These are phyloP conservation scores for Micrastur ruficollis DNA, from an alignment of 2,797 vertebrate genomes.

Conservation along the genomic window DNA sequence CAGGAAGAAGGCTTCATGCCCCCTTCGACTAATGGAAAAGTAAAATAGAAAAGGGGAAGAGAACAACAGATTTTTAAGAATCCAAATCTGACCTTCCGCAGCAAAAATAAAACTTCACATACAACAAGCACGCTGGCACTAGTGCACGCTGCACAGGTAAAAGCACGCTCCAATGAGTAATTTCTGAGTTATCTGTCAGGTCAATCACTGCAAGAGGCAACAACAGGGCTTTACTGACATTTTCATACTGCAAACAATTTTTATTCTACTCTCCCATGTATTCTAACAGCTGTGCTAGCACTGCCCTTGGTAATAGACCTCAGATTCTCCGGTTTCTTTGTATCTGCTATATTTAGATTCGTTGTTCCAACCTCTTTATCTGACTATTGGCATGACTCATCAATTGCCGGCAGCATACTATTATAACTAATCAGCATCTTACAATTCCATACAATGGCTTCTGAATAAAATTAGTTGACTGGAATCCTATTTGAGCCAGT, in stretches of 20 bases:
- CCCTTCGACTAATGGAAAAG: not conserved
- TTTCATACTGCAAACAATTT: not conserved
- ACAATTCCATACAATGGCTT: not conserved
- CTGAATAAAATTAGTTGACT: not conserved
- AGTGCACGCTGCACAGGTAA: not conserved
- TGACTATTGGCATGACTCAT: not conserved
- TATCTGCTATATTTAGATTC: not conserved
- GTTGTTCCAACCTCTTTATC: conserved; percentile 7
- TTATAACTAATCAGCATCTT: conserved; percentile 37
- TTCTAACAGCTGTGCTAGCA: not conserved
- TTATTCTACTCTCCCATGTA: not conserved
- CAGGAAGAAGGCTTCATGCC: not conserved
- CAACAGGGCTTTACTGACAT: not conserved
- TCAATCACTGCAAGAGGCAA: not conserved
- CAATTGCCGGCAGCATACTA: not conserved
- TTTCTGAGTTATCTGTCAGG: not conserved
- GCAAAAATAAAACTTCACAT: not conserved
- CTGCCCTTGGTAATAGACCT: not conserved
- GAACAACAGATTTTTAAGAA: not conserved
- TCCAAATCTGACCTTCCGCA: not conserved
- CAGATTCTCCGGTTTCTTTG: not conserved
- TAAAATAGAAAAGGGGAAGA: not conserved
- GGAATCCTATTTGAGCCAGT: not conserved
- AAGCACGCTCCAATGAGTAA: not conserved
- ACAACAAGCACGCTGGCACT: not conserved